Percentiles rank a stretch among this genome's conserved stretches.
Conservation (phyloP, 2,797 vertebrate species). For the Notoglanidium macrostoma region DNA sequence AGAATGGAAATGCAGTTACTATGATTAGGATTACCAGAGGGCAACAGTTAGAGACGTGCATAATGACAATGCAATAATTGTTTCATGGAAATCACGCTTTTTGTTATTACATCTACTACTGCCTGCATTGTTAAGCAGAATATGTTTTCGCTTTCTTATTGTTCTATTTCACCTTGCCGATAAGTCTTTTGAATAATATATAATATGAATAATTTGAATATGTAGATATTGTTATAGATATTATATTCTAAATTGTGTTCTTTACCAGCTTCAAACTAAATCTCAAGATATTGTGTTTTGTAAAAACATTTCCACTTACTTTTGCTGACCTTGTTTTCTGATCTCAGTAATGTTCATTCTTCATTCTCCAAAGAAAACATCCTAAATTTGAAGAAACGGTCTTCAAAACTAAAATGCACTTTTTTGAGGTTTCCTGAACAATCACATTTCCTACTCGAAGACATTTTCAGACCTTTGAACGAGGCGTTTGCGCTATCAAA, state of each 20-base stretch:
- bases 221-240: neutral
- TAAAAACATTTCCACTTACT: neutral
- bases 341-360: neutral
- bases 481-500: slow-evolving; percentile 2
- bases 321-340: neutral
- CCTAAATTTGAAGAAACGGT: neutral
- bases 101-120: neutral
- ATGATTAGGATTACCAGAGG: neutral
- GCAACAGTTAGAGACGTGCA: neutral
- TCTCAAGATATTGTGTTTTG: neutral
- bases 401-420: neutral
- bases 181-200: neutral
- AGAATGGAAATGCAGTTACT: neutral
- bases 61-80: neutral
- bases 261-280: neutral
- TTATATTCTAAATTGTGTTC: neutral
- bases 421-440: neutral
- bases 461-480: slow-evolving; percentile 8
- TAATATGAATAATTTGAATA: neutral
- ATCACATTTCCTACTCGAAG: neutral
- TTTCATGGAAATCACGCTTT: neutral
- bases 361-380: neutral
- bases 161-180: no score
- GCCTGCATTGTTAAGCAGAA: neutral
- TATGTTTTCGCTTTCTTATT: neutral